phyloP scores from a whole-genome alignment of 2,888 invertebrate species.

The Parnassius mnemosyne region DNA sequence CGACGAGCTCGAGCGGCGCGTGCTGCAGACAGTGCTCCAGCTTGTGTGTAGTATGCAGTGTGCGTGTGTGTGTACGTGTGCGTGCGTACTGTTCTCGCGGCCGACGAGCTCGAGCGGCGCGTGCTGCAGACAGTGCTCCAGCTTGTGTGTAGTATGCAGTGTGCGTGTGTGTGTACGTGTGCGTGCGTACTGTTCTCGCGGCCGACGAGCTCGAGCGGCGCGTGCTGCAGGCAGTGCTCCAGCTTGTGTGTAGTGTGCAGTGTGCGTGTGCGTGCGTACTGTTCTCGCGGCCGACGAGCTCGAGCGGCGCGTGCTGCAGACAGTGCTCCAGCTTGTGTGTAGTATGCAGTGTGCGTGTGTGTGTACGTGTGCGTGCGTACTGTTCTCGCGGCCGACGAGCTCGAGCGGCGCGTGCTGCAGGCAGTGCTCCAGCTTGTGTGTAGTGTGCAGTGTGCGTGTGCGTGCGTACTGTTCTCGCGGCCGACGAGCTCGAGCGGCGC shows the following conservation, averaged over 20 bases:
- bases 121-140: constrained; percentile 84
- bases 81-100: constrained; percentile 55
- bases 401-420: too few relatives aligned
- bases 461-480: constrained; percentile 48
- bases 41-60: too few relatives aligned
- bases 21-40: too few relatives aligned
- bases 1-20: too few relatives aligned
- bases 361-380: too few relatives aligned
- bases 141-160: constrained; percentile 81
- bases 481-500: constrained; percentile 36
- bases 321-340: constrained; percentile 85
- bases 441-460: too few relatives aligned
- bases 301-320: constrained; percentile 74
- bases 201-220: constrained; percentile 63
- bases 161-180: too few relatives aligned
- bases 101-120: constrained; percentile 66
- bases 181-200: constrained; percentile 56
- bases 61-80: too few relatives aligned
- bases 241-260: constrained; percentile 76
- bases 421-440: too few relatives aligned
- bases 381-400: too few relatives aligned
- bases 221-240: constrained; percentile 83
- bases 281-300: constrained; percentile 61
- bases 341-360: too few relatives aligned
- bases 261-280: constrained; percentile 39